phyloP scores from a whole-genome alignment of 2,113 vertebrate genomes.

The Albula glossodonta region DNA sequence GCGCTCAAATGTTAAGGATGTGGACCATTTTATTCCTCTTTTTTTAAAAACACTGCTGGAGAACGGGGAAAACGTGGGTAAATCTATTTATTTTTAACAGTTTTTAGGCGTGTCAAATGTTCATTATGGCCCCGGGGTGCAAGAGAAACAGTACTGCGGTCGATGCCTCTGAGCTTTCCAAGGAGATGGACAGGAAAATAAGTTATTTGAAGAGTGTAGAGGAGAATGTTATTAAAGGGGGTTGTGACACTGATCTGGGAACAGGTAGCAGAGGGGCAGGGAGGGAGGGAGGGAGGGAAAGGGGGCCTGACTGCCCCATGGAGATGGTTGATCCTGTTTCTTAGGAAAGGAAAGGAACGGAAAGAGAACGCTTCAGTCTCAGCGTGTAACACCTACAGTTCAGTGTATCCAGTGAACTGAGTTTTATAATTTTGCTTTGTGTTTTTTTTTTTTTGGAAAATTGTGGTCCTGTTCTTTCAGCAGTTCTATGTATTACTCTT shows the following conservation, averaged over 20 bases:
- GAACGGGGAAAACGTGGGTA: not conserved
- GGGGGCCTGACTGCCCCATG: too few relatives aligned
- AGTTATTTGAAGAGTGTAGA: constrained; percentile 34
- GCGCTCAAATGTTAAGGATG: not conserved
- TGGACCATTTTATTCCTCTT: not conserved
- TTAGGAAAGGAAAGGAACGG: not conserved
- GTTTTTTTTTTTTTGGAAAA: too few relatives aligned
- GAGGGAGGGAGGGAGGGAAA: not conserved
- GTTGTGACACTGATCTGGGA: not conserved
- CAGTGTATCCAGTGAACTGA: not conserved
- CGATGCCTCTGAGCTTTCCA: not conserved
- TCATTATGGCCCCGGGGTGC: constrained; percentile 32
- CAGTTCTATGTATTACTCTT: not conserved
- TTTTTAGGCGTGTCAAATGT: constrained; percentile 48
- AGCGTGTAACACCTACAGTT: too few relatives aligned
- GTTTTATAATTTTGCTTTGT: too few relatives aligned
- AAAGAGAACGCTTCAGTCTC: not conserved
- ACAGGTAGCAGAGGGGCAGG: not conserved
- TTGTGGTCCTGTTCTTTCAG: not conserved
- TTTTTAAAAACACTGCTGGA: not conserved
- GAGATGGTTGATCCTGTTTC: not conserved
- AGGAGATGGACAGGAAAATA: not conserved
- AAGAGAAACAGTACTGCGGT: constrained; percentile 28
- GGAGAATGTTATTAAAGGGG: constrained; percentile 4
- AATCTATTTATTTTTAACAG: constrained; percentile 25